Evolutionary conservation across 1,140 invertebrate genomes (phyloP), one percentile per base, ranked within the genome.

Genomic region (Macrosteles quadrilineatus): DNA sequence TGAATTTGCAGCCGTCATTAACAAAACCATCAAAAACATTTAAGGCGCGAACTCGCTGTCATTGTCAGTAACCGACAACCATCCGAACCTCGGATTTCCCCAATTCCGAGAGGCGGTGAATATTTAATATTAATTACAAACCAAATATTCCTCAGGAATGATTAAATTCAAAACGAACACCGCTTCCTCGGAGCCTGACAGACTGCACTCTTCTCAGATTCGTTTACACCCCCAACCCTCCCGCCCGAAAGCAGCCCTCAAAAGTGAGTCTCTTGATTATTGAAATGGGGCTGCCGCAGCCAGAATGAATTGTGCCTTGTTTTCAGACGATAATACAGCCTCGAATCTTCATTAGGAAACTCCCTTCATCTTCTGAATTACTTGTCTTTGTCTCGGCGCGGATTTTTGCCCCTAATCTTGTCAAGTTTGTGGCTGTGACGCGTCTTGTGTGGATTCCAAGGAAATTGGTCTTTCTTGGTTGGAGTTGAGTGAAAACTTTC

Each of bases 51-150:
- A 36, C 32, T 14, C 32, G 32, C 4, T 14, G 14, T 6, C 32
- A 36, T 36, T 36, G 32, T 36, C 32, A 36, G 4, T 36, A 4
- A 36, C 32, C 32, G 32, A 36, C 55, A 29, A 6, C 23, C 4
- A 25, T 59, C 9, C 9, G 27, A n/a, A 59, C 23, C 55, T 59
- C 21, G 47, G 47, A 21, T 19, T 50, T 50, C 23, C 55, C 23
- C 55, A 59, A 30, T 59, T 59, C 2, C 14, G n/a, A n/a, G n/a
- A 4, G 25, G 55, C 25, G 55, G 55, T 59, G 55, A 59, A 59
- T 59, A 59, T 59, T 59, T 59, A 59, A 59, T 59, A 59, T 59
- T 59, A 59, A 59, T 59, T 59, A 59, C 55, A 59, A 59, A 59
- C 32, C 32, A 36, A 36, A 36, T 36, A 36, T 36, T 36, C 32